These are phyloP conservation scores for Zootoca vivipara DNA, from an alignment of 2,113 vertebrate genomes.

Conservation along the genomic window DNA sequence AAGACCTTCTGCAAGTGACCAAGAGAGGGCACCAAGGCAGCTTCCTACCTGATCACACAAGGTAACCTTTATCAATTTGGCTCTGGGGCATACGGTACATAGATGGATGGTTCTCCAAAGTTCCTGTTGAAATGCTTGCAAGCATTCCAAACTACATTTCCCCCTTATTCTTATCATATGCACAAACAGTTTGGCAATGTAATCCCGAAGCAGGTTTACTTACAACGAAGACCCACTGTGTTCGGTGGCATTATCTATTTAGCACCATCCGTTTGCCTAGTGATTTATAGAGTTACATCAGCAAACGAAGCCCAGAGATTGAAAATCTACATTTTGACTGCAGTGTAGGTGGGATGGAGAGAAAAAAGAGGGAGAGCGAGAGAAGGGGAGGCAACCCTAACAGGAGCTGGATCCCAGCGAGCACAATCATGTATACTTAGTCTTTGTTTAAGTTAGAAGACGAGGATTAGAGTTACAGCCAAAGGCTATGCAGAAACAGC, in stretches of 20 bases:
- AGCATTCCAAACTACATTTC: neutral
- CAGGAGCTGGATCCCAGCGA: neutral
- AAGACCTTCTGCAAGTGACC: neutral
- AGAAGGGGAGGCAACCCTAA: neutral
- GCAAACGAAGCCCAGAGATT: neutral
- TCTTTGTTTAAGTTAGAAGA: neutral
- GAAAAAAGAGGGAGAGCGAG: too few species aligned
- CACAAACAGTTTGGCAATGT: neutral
- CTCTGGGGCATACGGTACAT: neutral
- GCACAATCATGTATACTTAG: neutral
- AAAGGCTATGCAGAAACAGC: neutral
- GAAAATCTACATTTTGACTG: neutral
- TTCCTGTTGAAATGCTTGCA: neutral
- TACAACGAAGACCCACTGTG: neutral
- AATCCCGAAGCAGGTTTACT: neutral
- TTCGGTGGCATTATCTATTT: neutral
- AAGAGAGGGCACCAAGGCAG: neutral
- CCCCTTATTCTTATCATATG: neutral
- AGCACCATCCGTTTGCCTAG: neutral
- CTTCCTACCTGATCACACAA: neutral
- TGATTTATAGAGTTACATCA: neutral
- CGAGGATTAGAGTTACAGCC: neutral
- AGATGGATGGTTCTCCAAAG: neutral
- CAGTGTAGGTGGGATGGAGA: neutral
- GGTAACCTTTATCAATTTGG: neutral